Conservation (phyloP, 2,888 invertebrate species). For the Leptura quadrifasciata region DNA sequence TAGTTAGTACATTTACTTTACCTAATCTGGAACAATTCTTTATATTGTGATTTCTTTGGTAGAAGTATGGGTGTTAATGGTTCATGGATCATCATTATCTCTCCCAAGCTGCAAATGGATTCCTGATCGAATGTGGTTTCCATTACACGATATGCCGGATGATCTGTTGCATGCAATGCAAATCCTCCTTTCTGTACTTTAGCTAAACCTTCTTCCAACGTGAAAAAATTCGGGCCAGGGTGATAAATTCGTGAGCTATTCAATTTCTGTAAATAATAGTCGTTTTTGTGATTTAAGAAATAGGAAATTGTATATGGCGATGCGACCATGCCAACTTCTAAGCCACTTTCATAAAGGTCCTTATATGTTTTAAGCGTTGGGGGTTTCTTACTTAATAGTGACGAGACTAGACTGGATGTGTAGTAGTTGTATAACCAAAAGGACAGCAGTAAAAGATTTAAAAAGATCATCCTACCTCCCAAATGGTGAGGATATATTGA, state of each 20-base stretch:
- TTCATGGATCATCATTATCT: conserved; percentile 63
- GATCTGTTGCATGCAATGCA: conserved; percentile 75
- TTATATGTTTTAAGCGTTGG: conserved; percentile 74
- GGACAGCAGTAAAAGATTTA: conserved; percentile 66
- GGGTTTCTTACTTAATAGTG: conserved; percentile 75
- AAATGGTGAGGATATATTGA: conserved; percentile 59
- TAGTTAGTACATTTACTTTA: conserved; percentile 55
- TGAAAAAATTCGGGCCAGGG: conserved; percentile 53
- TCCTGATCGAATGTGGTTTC: conserved; percentile 71
- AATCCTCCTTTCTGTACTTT: conserved; percentile 74
- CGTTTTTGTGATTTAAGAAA: conserved; percentile 59
- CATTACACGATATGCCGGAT: conserved; percentile 71
- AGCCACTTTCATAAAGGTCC: conserved; percentile 74
- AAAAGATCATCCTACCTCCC: conserved; percentile 65
- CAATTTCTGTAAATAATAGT: conserved; percentile 57
- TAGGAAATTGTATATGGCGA: conserved; percentile 74
- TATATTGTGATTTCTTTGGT: conserved; percentile 70
- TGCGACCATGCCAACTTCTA: conserved; percentile 75
- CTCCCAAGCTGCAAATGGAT: conserved; percentile 74
- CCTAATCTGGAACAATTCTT: conserved; percentile 67
- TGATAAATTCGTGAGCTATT: conserved; percentile 60
- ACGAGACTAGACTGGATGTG: conserved; percentile 79
- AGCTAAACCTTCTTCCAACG: conserved; percentile 69
- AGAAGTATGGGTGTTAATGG: conserved; percentile 70
- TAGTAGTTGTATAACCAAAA: conserved; percentile 78